A percentile compares a stretch with the other conserved stretches of the same genome.
Conservation (phyloP, 2,888 invertebrate species). For the Conistra vaccinii region DNA sequence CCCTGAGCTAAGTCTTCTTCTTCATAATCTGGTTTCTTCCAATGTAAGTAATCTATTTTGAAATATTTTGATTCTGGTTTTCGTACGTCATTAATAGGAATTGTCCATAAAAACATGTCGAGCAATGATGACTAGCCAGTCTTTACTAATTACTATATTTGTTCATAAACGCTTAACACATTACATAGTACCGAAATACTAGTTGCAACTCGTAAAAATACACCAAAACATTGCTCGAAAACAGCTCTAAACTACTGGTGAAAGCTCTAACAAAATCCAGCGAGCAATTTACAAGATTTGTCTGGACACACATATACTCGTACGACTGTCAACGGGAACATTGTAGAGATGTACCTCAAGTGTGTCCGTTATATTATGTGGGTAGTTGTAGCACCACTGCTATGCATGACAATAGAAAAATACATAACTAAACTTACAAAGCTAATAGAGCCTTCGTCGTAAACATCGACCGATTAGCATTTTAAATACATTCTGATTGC, state of each 20-base stretch:
- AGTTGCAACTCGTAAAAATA: constrained; percentile 17
- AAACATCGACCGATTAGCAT: constrained; percentile 18
- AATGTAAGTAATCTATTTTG: not conserved
- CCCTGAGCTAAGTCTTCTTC: not conserved
- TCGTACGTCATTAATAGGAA: not conserved
- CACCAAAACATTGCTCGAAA: constrained; percentile 12
- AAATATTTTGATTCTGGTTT: not conserved
- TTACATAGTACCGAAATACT: not conserved
- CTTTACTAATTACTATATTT: not conserved
- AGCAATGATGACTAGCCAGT: not conserved
- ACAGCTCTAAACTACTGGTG: constrained; percentile 13
- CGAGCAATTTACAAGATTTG: constrained; percentile 49
- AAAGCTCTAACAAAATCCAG: constrained; percentile 38
- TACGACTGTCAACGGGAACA: constrained; percentile 6
- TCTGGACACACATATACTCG: constrained; percentile 22
- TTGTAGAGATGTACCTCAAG: constrained; percentile 14
- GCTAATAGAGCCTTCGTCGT: constrained; percentile 21
- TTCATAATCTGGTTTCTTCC: not conserved
- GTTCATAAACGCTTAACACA: not conserved
- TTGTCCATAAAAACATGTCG: not conserved
- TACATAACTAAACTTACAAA: constrained; percentile 27
- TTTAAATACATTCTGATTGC: constrained; percentile 33
- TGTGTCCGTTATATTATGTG: constrained; percentile 6
- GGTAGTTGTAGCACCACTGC: constrained; percentile 7
- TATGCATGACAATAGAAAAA: constrained; percentile 38